These are phyloP conservation scores for Gopherus evgoodei DNA, from an alignment of 2,113 vertebrate genomes.

Conservation along the genomic window DNA sequence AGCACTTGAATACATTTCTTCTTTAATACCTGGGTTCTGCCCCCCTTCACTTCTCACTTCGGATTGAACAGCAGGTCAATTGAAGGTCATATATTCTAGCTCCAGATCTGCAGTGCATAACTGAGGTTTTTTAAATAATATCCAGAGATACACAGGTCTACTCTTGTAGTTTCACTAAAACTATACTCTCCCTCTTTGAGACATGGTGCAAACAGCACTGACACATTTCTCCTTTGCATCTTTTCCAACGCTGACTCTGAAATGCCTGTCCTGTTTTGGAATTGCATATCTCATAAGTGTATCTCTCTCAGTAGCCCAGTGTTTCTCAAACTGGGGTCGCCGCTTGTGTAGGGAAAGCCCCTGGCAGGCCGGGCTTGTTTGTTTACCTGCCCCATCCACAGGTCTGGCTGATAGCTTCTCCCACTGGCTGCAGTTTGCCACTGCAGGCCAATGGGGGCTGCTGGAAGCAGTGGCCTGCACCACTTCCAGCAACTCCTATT, in stretches of 20 bases:
- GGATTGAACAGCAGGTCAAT: background rate
- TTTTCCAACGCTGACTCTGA: background rate
- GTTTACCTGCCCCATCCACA: too few species aligned
- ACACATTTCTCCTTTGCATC: fast-evolving
- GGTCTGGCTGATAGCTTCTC: too few species aligned
- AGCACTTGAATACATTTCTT: background rate
- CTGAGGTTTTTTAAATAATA: background rate
- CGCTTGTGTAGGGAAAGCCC: too few species aligned
- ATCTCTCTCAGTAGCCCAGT: too few species aligned
- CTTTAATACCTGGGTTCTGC: background rate
- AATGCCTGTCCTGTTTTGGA: background rate
- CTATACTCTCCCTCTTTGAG: background rate
- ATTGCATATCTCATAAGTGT: background rate
- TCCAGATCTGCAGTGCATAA: background rate
- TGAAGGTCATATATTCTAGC: fast-evolving
- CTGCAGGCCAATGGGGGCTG: too few species aligned
- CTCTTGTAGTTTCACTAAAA: background rate
- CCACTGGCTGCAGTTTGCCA: too few species aligned
- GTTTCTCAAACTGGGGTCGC: too few species aligned
- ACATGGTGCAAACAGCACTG: background rate
- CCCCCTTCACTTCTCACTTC: background rate
- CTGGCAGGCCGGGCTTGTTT: too few species aligned
- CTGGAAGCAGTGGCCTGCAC: too few species aligned
- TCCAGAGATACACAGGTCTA: background rate
- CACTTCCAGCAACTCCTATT: too few species aligned